Base-by-base conservation (phyloP, 2,797 vertebrate species). In the Crypturellus tataupa region DNA sequence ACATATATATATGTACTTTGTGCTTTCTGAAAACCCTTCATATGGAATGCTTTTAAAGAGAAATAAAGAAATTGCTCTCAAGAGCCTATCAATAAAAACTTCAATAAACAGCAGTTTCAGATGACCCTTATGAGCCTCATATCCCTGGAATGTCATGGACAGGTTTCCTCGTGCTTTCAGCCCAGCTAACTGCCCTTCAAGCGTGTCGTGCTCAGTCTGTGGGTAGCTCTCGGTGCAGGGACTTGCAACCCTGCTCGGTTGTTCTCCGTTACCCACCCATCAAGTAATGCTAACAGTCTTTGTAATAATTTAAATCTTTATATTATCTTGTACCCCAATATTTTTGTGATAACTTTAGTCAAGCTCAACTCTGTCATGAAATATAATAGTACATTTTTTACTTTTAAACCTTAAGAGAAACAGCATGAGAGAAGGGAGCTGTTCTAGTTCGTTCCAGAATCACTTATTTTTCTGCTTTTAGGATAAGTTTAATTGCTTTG, bases 21-120 rank as follows among this genome's bases (percentile, higher is more conserved):
- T 78, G 29, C 60, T 90, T 90, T 90, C 84, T 49, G 85, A 76
- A 67, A 94, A 58, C 86, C 49, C 59, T 87, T 89, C 31, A 1
- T 72, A 18, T 33, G 51, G 39, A 72, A 64, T 84, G n/a, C 82
- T 93, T 92, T 77, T 67, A 49, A 64, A 84, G 72, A 69, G 42
- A 16, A 49, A 59, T 65, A 65, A 55, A 85, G 12, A 42, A 71
- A 69, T 55, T 15, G 6, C 60, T 94, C 89, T 82, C 53, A 53
- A 29, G 84, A 85, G 62, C 37, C 83, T 62, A n/a, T 65, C 80
- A 88, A 84, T 73, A 89, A 75, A 85, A 87, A 80, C 68, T 62
- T 93, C 21, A 80, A 7, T 49, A 79, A 89, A 31, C 31, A 55
- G 58, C 37, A 71, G 39, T 93, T 92, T 90, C 60, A 78, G 58